Conservation (phyloP, 2,888 invertebrate genomes). For the Boloria euphrosyne region DNA sequence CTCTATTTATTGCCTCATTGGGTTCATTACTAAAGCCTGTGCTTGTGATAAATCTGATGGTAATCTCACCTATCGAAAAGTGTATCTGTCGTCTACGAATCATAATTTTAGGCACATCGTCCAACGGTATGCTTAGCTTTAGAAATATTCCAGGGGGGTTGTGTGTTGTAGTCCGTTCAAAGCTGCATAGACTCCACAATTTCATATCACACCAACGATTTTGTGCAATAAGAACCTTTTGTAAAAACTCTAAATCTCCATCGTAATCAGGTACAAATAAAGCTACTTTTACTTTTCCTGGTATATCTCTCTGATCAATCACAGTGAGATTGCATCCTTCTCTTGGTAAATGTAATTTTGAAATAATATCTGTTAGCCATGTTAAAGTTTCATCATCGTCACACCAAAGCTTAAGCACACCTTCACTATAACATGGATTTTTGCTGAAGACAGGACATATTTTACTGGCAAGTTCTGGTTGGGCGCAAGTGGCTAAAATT, state of each 20-base stretch:
- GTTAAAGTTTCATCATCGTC: background rate
- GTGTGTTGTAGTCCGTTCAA: background rate
- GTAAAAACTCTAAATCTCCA: background rate
- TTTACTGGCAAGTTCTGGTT: background rate
- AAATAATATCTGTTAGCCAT: background rate
- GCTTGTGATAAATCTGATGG: background rate
- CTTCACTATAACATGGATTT: slow-evolving; percentile 7
- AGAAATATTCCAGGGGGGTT: background rate
- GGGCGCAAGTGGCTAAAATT: background rate
- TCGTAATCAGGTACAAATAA: slow-evolving; percentile 3
- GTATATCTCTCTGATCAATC: slow-evolving; percentile 9
- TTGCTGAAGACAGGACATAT: background rate
- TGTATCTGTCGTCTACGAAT: background rate
- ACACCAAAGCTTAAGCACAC: slow-evolving; percentile 8
- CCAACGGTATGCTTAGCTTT: background rate
- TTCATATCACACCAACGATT: slow-evolving; percentile 7
- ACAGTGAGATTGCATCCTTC: background rate
- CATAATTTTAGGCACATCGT: background rate
- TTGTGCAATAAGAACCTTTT: background rate
- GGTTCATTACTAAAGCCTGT: background rate
- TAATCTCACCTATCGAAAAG: background rate
- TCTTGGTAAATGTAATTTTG: background rate
- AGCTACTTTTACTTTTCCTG: background rate
- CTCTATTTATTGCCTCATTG: no score
- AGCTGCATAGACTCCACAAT: background rate